Base-by-base conservation (phyloP, 1,140 invertebrate species). In the Cyphomyrmex costatus region DNA sequence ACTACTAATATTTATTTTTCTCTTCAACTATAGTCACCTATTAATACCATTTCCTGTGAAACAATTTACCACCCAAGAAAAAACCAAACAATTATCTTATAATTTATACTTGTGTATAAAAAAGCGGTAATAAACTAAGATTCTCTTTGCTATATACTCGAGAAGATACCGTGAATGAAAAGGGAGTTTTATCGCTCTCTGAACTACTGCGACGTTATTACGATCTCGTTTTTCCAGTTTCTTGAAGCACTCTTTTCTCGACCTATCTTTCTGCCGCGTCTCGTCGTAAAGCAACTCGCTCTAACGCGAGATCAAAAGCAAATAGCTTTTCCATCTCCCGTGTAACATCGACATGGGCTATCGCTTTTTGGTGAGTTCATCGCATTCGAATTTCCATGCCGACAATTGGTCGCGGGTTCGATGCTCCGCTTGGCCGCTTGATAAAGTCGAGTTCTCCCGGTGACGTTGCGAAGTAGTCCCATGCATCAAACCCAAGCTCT, bases 401-500 rank as follows among this genome's bases (percentile, higher is more conserved):
- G 79, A 83, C 79, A 83, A 74, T 83, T 56, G 79, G 68, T 42
- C 65, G 63, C 16, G 30, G 46, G 49, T 82, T 66, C 77, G 77
- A 79, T 8, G 60, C 30, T 82, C 33, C 65, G 30, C 77, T 77
- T 24, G 56, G 49, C 16, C 82, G 86, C 74, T 90, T 90, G 88
- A 90, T 90, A 90, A 91, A 84, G 84, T 88, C 79, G 86, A 74
- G 74, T 77, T 42, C 77, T 66, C 56, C 51, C 70, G 84, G 19
- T 68, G 82, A 83, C 87, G 36, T 91, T 73, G 87, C 89, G 89
- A 91, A 91, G 87, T 89, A 88, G 76, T 49, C 82, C 78, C 86
- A 91, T 89, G 89, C 88, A 88, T 91, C 90, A 91, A 90, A 85
- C 82, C 78, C 86, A 79, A 68, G 83, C 68, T 77, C 60, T 19